phyloP scores from a whole-genome alignment of 2,113 vertebrate species.

The Ptyas mucosa region DNA sequence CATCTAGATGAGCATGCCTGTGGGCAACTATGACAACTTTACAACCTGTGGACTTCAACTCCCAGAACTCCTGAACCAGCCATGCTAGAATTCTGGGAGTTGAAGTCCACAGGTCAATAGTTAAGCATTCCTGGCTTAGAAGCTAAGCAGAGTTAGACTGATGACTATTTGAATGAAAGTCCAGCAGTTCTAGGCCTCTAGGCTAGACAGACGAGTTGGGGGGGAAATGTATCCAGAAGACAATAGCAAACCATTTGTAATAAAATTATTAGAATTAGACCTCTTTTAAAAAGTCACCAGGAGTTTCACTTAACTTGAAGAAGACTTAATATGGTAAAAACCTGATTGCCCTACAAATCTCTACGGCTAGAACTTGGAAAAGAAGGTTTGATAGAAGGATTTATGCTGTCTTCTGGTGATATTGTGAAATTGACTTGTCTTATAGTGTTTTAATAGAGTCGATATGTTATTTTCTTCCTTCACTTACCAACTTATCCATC shows the following conservation, averaged over 20 bases:
- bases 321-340: not conserved
- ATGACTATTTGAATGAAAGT: not conserved
- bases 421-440: not conserved
- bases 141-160: not conserved
- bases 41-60: not conserved
- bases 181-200: not conserved
- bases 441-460: not conserved
- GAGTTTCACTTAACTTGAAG: not conserved
- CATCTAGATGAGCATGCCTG: not conserved
- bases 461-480: not conserved
- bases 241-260: not conserved
- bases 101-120: not conserved
- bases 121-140: not conserved
- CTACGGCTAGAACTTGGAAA: not conserved
- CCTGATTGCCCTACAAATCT: not conserved
- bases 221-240: not conserved
- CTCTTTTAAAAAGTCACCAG: not conserved
- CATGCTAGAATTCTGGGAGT: not conserved
- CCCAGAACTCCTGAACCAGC: not conserved
- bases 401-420: not conserved
- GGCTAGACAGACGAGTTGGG: not conserved
- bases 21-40: not conserved
- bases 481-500: not conserved
- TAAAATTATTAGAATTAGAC: not conserved
- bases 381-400: not conserved